Evolutionary conservation across 2,113 vertebrate species (phyloP), one percentile per base, ranked within the genome.

Genomic region (Plotosus lineatus): DNA sequence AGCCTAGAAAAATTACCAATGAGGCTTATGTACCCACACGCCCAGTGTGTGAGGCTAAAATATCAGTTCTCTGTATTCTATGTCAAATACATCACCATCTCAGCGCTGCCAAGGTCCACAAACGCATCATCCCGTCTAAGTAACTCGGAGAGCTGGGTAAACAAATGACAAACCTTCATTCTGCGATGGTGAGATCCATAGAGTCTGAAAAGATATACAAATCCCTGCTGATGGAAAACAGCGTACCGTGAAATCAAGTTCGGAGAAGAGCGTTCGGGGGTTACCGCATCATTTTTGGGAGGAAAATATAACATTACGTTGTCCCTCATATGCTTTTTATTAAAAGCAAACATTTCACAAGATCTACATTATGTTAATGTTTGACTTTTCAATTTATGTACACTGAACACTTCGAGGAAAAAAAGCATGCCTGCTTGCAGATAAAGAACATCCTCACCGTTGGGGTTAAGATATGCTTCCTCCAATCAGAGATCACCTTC

Each of bases 101-200:
- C 61, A 44, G 71, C 56, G 66, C 83, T 85, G 89, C 89, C 89
- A 88, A 91, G 86, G 82, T 88, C 86, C 42, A 88, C 72, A 85
- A 83, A 90, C 90, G 82, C 83, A 91, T 91, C 88, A 89, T 78
- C 68, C 83, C 85, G 87, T 21, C 61, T 89, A 87, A 87, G 77
- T 79, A 80, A n/a, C 79, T 66, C 82, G 76, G 75, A 79, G 48
- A 74, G 51, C 72, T 80, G 10, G 44, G 82, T 76, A 84, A 88
- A 86, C 78, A 83, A 88, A 85, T 55, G 55, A 75, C 72, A 80
- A 82, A 82, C 72, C 69, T 78, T 60, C 46, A 46, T 46, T 26
- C 46, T 53, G 48, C 42, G 31, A 10, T 33, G 15, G 15, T 36
- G 46, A 48, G 76, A 4, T 28, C 58, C 58, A 38, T 11, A 23